Percentiles rank a stretch among this genome's conserved stretches.
These are phyloP conservation scores for Heteromormyrus szaboi DNA, from an alignment of 2,797 vertebrate genomes.

Conservation along the genomic window DNA sequence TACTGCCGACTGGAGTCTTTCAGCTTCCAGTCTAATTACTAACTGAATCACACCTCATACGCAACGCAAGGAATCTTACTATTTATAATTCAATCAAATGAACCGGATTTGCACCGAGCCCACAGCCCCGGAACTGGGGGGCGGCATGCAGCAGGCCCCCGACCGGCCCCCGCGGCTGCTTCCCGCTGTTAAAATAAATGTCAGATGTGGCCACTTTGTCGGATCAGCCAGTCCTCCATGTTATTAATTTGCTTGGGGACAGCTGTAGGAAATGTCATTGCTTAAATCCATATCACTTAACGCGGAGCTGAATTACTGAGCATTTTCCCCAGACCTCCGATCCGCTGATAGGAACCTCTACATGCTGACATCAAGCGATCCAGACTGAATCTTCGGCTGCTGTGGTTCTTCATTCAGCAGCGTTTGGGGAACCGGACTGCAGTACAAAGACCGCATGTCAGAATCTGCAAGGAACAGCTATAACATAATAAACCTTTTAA, in stretches of 20 bases:
- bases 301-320: background rate
- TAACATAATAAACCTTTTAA: background rate
- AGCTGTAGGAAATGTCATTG: background rate
- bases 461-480: background rate
- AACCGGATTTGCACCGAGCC: background rate
- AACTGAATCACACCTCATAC: background rate
- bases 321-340: background rate
- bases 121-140: background rate
- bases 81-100: background rate
- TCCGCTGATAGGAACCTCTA: background rate
- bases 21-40: background rate
- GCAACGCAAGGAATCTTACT: background rate
- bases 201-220: slow-evolving; percentile 5
- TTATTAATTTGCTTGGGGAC: background rate
- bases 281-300: slow-evolving; percentile 16
- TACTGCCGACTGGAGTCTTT: background rate
- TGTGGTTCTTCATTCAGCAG: background rate
- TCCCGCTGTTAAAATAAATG: slow-evolving; percentile 5
- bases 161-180: background rate
- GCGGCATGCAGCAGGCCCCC: background rate
- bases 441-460: background rate
- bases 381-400: background rate
- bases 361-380: background rate
- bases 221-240: background rate
- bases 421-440: background rate